Evolutionary conservation across 1,140 invertebrate genomes (phyloP).

Genomic region (Myzus persicae): DNA sequence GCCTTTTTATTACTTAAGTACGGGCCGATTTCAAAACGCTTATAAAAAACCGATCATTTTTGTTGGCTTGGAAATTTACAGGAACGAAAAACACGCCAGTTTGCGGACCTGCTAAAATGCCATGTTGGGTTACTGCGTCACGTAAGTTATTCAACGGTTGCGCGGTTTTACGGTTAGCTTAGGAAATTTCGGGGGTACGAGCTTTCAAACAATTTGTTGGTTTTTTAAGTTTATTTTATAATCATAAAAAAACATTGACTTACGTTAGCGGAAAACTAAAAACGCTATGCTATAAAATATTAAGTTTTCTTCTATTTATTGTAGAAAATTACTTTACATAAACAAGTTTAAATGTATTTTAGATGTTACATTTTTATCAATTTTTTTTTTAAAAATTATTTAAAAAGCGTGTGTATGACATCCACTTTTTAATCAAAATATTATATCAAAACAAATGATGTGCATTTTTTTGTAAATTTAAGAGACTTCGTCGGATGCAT

Average conservation of each 20-base stretch:
- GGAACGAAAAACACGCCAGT: constrained; percentile 37
- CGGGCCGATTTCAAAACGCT: not conserved
- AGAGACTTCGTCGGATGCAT: not conserved
- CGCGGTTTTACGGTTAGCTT: not conserved
- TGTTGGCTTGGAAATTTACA: not conserved
- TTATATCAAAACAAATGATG: not conserved
- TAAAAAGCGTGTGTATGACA: not conserved
- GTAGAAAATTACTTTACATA: not conserved
- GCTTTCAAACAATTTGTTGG: not conserved
- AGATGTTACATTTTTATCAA: not conserved
- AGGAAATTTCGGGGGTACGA: not conserved
- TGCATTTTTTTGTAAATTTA: not conserved
- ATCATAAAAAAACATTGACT: not conserved
- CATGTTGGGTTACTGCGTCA: not conserved
- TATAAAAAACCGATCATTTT: not conserved
- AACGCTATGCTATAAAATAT: not conserved
- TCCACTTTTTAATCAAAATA: not conserved
- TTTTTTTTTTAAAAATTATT: not conserved
- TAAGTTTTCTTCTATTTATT: not conserved
- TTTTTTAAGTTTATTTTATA: not conserved
- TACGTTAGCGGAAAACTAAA: not conserved
- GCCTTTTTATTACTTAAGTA: constrained; percentile 59
- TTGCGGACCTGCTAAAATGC: constrained; percentile 10
- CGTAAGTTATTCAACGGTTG: constrained; percentile 23
- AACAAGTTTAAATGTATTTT: not conserved